These are phyloP conservation scores for Masticophis lateralis DNA, from an alignment of 2,797 vertebrate species.

Conservation along the genomic window DNA sequence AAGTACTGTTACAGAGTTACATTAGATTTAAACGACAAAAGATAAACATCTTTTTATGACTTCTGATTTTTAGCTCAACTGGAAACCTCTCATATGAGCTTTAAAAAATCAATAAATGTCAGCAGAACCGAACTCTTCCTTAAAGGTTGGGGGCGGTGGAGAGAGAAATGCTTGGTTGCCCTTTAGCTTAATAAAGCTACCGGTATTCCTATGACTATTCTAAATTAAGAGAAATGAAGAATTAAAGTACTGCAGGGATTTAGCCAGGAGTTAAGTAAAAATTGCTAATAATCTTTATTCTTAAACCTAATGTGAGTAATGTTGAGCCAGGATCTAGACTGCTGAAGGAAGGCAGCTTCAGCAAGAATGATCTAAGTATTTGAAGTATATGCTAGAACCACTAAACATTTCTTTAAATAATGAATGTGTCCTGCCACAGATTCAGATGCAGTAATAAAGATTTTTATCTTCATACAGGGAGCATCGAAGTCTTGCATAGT, in stretches of 20 bases:
- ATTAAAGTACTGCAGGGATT: background rate
- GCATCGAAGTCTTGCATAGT: background rate
- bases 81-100: background rate
- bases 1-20: background rate
- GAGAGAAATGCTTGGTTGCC: background rate
- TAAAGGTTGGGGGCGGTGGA: background rate
- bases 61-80: background rate
- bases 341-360: background rate
- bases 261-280: background rate
- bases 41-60: background rate
- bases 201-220: background rate
- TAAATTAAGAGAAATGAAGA: background rate
- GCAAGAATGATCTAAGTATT: background rate
- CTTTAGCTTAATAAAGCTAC: background rate
- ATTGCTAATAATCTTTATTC: background rate
- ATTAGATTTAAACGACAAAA: background rate
- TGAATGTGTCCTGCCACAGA: background rate
- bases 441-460: background rate
- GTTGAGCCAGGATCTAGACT: background rate
- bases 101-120: background rate
- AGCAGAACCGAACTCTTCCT: background rate
- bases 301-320: background rate
- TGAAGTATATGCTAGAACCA: background rate
- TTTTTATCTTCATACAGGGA: background rate
- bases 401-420: background rate